Percentiles rank a stretch among this genome's conserved stretches.
These are phyloP conservation scores for Sander lucioperca DNA, from an alignment of 2,113 vertebrate species.

Conservation along the genomic window DNA sequence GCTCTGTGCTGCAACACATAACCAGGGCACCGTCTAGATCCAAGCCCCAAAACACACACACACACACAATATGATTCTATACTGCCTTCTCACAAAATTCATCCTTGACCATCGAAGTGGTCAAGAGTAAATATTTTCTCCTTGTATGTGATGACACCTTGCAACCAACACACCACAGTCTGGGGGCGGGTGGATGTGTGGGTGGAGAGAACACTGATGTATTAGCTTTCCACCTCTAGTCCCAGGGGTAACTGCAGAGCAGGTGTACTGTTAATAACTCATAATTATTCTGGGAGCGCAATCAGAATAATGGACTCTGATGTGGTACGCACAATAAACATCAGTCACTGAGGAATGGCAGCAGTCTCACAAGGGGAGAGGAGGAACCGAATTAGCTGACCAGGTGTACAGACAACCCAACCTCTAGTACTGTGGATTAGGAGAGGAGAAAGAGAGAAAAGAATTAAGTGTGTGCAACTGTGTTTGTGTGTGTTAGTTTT, in stretches of 20 bases:
- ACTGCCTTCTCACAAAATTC: not conserved
- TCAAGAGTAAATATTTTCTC: conserved; percentile 4
- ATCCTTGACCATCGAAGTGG: not conserved
- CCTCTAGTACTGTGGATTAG: conserved; percentile 34
- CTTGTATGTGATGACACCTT: not conserved
- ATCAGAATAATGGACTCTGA: conserved; percentile 57
- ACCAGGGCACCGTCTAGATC: not conserved
- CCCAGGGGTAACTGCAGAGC: conserved; percentile 50
- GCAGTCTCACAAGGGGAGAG: conserved; percentile 28
- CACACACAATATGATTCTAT: not conserved
- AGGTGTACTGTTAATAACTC: conserved; percentile 69
- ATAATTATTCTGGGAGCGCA: conserved; percentile 56
- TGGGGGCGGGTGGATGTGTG: conserved; percentile 22
- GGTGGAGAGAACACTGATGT: conserved; percentile 45
- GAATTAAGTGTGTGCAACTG: not conserved
- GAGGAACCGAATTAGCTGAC: conserved; percentile 19
- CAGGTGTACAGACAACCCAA: conserved; percentile 46
- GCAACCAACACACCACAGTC: conserved; percentile 10
- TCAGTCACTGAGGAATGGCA: conserved; percentile 48
- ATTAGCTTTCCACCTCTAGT: conserved; percentile 43
- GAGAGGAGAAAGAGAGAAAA: conserved; percentile 19
- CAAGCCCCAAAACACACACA: not conserved
- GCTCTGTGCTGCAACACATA: conserved; percentile 8
- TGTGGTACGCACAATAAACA: conserved; percentile 54
- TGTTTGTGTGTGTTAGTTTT: conserved; percentile 2